Conservation (phyloP, 2,113 vertebrate species). For the Eulacestoma nigropectus region DNA sequence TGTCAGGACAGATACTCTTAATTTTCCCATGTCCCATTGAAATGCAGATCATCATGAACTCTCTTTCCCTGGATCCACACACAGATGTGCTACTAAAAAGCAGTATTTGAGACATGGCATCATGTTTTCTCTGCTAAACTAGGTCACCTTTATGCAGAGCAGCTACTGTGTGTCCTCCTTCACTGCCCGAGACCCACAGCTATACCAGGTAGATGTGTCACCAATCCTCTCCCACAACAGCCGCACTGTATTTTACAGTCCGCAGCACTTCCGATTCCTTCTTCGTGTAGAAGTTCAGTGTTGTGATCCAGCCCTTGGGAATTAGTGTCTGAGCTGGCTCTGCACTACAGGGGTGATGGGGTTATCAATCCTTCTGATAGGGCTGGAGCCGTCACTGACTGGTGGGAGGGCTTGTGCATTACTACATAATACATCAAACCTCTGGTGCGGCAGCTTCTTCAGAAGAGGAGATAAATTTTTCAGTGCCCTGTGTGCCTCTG, state of each 20-base stretch:
- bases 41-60: neutral
- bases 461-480: neutral
- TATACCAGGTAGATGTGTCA: neutral
- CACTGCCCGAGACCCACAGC: neutral
- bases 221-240: neutral
- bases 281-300: neutral
- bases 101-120: neutral
- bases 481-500: neutral
- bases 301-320: neutral
- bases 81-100: neutral
- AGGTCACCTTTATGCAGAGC: neutral
- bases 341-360: neutral
- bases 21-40: neutral
- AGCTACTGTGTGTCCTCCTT: neutral
- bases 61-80: neutral
- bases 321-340: neutral
- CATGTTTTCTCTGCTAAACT: neutral
- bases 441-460: neutral
- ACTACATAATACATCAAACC: slow-evolving; percentile 1
- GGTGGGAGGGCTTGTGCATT: neutral
- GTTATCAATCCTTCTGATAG: slow-evolving; percentile 22
- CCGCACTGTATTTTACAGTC: neutral
- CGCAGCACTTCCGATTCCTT: neutral
- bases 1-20: neutral
- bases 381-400: neutral